phyloP scores from a whole-genome alignment of 1,140 invertebrate genomes.

The Kradibia gibbosae region DNA sequence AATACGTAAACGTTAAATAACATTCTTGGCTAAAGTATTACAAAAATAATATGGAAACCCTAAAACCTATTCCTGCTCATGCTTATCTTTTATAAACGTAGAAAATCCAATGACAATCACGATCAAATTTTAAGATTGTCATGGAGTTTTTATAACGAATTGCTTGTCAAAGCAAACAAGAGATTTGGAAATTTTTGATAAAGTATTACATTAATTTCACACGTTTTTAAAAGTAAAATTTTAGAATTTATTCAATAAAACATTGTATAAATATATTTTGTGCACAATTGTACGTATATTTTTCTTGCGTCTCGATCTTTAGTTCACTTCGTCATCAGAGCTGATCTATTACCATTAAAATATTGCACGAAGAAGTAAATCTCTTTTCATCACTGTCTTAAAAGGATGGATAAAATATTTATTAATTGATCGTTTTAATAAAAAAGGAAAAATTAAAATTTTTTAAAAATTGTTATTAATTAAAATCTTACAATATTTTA shows the following conservation, averaged over 20 bases:
- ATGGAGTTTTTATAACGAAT: neutral
- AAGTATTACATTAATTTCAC: too few species aligned
- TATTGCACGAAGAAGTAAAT: conserved; percentile 6
- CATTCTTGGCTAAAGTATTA: neutral
- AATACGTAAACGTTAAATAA: neutral
- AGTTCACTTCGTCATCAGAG: neutral
- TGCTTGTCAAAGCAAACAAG: neutral
- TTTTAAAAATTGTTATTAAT: neutral
- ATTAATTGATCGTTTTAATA: neutral
- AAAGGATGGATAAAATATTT: neutral
- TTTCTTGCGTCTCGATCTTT: conserved; percentile 1
- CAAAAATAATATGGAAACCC: neutral
- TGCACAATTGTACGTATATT: too few species aligned
- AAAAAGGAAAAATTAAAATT: neutral
- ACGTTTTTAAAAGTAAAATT: too few species aligned
- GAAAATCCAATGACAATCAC: neutral
- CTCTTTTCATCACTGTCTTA: neutral
- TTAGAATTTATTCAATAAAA: too few species aligned
- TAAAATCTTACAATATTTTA: neutral
- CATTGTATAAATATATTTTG: too few species aligned
- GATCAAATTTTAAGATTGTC: neutral
- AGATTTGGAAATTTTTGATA: neutral
- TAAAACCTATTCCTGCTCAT: neutral
- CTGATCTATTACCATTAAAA: neutral
- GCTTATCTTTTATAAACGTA: neutral